Evolutionary conservation across 1,140 invertebrate genomes (phyloP).

Genomic region (Mamestra configurata): DNA sequence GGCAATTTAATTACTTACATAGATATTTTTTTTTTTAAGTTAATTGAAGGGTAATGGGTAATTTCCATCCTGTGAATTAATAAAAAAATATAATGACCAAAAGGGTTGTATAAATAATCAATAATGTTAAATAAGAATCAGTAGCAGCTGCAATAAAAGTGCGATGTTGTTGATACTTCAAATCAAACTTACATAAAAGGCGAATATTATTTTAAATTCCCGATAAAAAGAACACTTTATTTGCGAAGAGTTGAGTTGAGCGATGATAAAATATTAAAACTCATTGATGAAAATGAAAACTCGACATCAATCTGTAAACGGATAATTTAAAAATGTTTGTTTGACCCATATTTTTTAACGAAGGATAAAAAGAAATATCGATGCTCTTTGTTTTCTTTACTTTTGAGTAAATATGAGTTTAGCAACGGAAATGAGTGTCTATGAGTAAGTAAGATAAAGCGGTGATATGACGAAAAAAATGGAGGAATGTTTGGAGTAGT

Average conservation of each 20-base stretch:
- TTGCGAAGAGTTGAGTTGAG: neutral
- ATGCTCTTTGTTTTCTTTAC: neutral
- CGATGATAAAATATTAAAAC: neutral
- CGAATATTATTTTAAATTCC: neutral
- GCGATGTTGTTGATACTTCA: too few species aligned
- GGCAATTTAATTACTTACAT: too few species aligned
- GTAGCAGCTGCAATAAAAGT: neutral
- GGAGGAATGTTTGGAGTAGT: neutral
- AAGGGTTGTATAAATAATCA: too few species aligned
- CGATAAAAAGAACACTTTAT: neutral
- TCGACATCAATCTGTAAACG: neutral
- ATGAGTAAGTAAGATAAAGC: constrained; percentile 1
- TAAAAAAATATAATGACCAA: too few species aligned
- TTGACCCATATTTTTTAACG: neutral
- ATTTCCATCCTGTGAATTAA: too few species aligned
- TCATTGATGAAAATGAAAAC: constrained; percentile 9
- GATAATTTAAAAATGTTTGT: neutral
- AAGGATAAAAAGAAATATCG: neutral
- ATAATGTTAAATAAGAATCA: too few species aligned
- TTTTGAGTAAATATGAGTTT: neutral
- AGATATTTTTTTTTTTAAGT: too few species aligned
- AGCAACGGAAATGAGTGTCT: constrained; percentile 5
- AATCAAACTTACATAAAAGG: neutral
- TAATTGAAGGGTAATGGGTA: too few species aligned
- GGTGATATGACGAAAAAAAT: neutral